Evolutionary conservation across 2,888 invertebrate species (phyloP).

Genomic region (Eristalis arbustorum): DNA sequence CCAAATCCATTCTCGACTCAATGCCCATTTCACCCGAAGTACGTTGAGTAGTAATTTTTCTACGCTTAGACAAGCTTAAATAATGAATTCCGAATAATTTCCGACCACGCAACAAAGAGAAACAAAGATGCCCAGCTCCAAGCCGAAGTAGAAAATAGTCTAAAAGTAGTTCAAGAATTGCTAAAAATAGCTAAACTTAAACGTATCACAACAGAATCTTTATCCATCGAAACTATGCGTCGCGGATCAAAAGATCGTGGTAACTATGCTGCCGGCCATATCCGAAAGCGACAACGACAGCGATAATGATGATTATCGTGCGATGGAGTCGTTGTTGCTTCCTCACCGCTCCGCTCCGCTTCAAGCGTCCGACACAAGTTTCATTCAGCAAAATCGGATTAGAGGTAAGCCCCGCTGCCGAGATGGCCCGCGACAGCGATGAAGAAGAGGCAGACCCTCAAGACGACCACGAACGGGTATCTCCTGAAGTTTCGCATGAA

Average conservation of each 20-base stretch:
- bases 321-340: conserved; percentile 9
- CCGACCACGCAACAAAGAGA: not conserved
- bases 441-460: conserved; percentile 24
- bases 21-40: conserved; percentile 1
- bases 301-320: not conserved
- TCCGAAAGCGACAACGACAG: not conserved
- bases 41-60: conserved; percentile 16
- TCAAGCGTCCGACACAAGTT: conserved; percentile 8
- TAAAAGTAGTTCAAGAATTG: conserved; percentile 45
- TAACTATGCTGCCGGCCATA: conserved; percentile 11
- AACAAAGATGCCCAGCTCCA: not conserved
- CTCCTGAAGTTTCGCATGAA: conserved; percentile 39
- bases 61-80: conserved; percentile 40
- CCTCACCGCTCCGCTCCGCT: not conserved
- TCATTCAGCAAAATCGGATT: conserved; percentile 49
- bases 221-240: not conserved
- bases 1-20: conserved; percentile 17
- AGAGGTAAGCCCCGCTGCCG: conserved; percentile 8
- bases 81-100: conserved; percentile 37
- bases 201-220: conserved; percentile 30
- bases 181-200: conserved; percentile 24
- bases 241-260: conserved; percentile 20
- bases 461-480: not conserved
- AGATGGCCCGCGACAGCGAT: not conserved
- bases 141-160: conserved; percentile 8